Conservation (phyloP, 1,140 invertebrate genomes). For the Neocloeon triangulifer region DNA sequence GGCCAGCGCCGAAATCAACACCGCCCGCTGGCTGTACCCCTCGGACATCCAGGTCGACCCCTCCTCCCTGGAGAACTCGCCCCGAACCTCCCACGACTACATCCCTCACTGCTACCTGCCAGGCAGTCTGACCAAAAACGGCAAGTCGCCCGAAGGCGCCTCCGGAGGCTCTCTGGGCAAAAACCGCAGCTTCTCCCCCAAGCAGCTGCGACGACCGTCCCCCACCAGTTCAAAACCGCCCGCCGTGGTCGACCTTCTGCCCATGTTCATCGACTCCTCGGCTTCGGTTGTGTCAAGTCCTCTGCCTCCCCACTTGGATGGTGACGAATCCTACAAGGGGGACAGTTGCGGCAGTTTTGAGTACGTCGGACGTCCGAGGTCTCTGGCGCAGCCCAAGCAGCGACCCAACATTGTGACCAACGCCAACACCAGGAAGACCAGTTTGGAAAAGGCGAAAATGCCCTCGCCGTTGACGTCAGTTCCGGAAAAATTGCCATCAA, state of each 20-base stretch:
- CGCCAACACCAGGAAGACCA: conserved; percentile 1
- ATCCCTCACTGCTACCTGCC: conserved; percentile 18
- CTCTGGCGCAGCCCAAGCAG: conserved; percentile 8
- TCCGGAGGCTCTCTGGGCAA: too few relatives aligned
- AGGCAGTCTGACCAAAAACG: neutral
- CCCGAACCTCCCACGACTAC: conserved; percentile 20
- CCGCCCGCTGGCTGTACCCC: conserved; percentile 30
- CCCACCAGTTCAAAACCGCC: neutral
- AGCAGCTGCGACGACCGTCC: neutral
- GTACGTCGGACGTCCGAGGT: conserved; percentile 19
- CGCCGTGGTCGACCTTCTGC: neutral
- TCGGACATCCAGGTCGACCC: conserved; percentile 30
- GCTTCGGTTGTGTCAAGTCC: conserved; percentile 16
- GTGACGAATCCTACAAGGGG: conserved; percentile 18
- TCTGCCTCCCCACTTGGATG: conserved; percentile 15
- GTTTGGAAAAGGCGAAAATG: conserved; percentile 4
- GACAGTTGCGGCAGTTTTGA: conserved; percentile 39
- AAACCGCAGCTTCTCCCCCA: too few relatives aligned
- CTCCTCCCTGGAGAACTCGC: conserved; percentile 21
- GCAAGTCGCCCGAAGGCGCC: too few relatives aligned
- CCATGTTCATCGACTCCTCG: conserved; percentile 14
- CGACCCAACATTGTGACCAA: neutral
- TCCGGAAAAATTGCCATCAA: neutral
- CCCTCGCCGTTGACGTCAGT: neutral
- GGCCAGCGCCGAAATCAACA: conserved; percentile 17